These are phyloP conservation scores for Eupsilia transversa DNA, from an alignment of 2,888 invertebrate species.

Conservation along the genomic window DNA sequence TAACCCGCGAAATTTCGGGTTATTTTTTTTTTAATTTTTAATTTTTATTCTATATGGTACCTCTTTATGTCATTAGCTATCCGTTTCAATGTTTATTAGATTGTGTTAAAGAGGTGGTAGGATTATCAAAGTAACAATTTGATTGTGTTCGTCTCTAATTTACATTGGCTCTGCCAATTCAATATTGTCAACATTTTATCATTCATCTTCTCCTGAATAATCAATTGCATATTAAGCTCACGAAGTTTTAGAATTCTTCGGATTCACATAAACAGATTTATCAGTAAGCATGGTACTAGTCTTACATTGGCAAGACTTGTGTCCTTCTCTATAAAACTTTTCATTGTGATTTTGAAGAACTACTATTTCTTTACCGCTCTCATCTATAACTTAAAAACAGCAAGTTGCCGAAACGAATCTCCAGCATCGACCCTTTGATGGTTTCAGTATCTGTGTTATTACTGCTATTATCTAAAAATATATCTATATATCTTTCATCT, in stretches of 20 bases:
- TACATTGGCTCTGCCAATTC: background rate
- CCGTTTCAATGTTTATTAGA: no score
- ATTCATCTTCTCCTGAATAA: background rate
- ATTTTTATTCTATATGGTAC: no score
- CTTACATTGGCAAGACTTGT: no score
- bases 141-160: background rate
- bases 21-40: no score
- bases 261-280: background rate
- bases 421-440: conserved; percentile 67
- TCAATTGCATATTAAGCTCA: background rate
- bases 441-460: conserved; percentile 70
- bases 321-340: background rate
- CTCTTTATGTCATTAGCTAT: no score
- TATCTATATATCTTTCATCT: conserved; percentile 60
- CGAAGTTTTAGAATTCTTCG: background rate
- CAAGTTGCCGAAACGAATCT: conserved; percentile 55
- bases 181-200: background rate
- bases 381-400: conserved; percentile 15
- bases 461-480: conserved; percentile 67
- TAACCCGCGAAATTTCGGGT: no score
- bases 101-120: background rate
- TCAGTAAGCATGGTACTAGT: background rate
- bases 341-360: background rate
- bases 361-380: background rate
- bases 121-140: background rate